Base-by-base conservation (phyloP, 1,140 invertebrate genomes). In the Maniola jurtina region DNA sequence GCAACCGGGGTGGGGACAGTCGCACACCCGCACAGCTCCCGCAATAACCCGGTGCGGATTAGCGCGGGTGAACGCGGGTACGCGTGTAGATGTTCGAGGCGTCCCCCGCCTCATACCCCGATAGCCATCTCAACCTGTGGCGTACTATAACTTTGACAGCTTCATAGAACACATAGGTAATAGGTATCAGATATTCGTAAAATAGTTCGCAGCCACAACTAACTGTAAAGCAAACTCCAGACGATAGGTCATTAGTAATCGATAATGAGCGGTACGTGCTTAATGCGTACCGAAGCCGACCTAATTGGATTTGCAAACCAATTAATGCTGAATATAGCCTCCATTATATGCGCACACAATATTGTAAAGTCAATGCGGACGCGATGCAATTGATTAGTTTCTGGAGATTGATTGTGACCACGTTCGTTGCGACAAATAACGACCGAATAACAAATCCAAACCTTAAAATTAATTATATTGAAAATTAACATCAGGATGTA, bases 241-340 rank as follows among this genome's bases (percentile, higher is more conserved):
- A 73, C 73, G 74, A 67, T 72, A 67, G 75, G 76, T 83, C 83
- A 87, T 87, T 87, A 87, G 77, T 79, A 81, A 80, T 81, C 78
- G 71, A 83, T 86, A 88, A 88, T 88, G 83, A 82, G 73, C 62
- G 52, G 81, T 72, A 83, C 86, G 86, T 86, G 84, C 84, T 81
- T 87, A 85, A 83, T 84, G 80, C 78, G 79, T 81, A 81, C 68
- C 70, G 77, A 62, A 76, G 70, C 71, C 73, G 68, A 80, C 76
- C 75, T 86, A 84, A 88, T 88, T 88, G 84, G 84, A 86, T 88
- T 84, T 84, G 80, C 81, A 75, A 83, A 86, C 75, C 86, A 88
- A 88, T 86, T 86, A 86, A 82, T 55, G 52, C 16, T 55, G 52
- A 55, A 55, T 55, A 55, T 55, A 15, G 7, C 33, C 16, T 55